A percentile compares a stretch with the other conserved stretches of the same genome.
These are phyloP conservation scores for Aphelinus certus DNA, from an alignment of 1,140 invertebrate genomes.

Conservation along the genomic window DNA sequence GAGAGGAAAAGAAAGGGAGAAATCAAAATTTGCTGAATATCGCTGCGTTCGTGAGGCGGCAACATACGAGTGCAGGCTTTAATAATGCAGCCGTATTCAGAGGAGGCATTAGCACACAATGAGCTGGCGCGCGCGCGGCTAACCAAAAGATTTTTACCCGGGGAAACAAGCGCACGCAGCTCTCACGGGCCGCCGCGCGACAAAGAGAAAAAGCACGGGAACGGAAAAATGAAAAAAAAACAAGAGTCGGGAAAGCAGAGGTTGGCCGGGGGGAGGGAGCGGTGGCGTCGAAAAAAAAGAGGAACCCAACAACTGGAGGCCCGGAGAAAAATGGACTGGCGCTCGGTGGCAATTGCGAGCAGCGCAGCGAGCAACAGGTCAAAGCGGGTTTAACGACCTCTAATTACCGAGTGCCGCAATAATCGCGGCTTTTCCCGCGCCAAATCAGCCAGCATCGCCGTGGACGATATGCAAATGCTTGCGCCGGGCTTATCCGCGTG, in stretches of 20 bases:
- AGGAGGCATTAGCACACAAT: slow-evolving; percentile 28
- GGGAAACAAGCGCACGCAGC: slow-evolving; percentile 1
- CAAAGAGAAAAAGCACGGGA: not conserved
- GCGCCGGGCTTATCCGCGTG: not conserved
- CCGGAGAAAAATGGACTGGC: not conserved
- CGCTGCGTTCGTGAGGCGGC: not conserved
- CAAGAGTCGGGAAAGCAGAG: no score
- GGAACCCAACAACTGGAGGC: not conserved
- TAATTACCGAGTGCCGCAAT: slow-evolving; percentile 8
- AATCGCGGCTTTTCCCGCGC: slow-evolving; percentile 13
- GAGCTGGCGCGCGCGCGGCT: not conserved
- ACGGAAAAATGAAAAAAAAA: no score
- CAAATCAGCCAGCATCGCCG: slow-evolving; percentile 6
- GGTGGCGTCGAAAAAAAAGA: not conserved
- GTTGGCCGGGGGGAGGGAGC: no score
- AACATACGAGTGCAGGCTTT: not conserved
- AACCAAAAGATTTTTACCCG: slow-evolving; percentile 20
- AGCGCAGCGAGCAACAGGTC: slow-evolving; percentile 1
- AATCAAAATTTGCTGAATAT: not conserved
- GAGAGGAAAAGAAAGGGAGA: no score
- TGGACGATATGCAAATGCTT: slow-evolving; percentile 9
- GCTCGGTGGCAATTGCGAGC: not conserved
- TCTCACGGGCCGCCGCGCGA: not conserved
- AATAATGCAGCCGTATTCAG: slow-evolving; percentile 4
- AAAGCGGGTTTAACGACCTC: slow-evolving; percentile 10